phyloP scores from a whole-genome alignment of 2,797 vertebrate genomes.

The Macropodus opercularis region DNA sequence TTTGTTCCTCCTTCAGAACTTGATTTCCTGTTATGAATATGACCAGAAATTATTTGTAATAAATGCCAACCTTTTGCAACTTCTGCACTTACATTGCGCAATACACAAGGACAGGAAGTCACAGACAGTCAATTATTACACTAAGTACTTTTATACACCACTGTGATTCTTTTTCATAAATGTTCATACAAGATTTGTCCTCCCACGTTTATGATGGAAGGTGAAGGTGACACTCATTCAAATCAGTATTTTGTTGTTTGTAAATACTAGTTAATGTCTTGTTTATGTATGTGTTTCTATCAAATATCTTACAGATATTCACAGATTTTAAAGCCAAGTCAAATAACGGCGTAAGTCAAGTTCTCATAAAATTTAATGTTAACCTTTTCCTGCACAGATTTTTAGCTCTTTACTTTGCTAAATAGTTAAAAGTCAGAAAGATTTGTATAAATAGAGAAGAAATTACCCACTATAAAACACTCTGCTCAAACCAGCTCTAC shows the following conservation, averaged over 20 bases:
- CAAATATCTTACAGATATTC: conserved; percentile 35
- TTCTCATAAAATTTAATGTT: conserved; percentile 6
- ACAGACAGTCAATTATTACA: background rate
- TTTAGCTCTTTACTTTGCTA: background rate
- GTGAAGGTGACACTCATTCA: conserved; percentile 31
- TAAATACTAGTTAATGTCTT: conserved; percentile 72
- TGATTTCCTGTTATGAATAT: background rate
- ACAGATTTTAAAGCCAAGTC: conserved; percentile 46
- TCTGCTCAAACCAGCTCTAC: conserved; percentile 38
- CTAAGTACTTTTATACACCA: background rate
- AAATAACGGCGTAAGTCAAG: conserved; percentile 38
- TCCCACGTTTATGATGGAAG: conserved; percentile 25
- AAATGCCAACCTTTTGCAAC: conserved; percentile 1
- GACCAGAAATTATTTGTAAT: background rate
- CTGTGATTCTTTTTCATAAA: conserved; percentile 14
- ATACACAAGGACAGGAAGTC: background rate
- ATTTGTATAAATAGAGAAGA: background rate
- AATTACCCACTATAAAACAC: background rate
- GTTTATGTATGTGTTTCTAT: conserved; percentile 62
- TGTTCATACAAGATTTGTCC: conserved; percentile 28
- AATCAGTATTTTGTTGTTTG: conserved; percentile 69
- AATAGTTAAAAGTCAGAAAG: background rate
- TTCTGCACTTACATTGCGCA: conserved; percentile 1
- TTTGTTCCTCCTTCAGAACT: background rate
- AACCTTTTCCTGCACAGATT: background rate